Evolutionary conservation across 2,888 invertebrate species (phyloP).

Genomic region (Zygothrica quintamaculata): DNA sequence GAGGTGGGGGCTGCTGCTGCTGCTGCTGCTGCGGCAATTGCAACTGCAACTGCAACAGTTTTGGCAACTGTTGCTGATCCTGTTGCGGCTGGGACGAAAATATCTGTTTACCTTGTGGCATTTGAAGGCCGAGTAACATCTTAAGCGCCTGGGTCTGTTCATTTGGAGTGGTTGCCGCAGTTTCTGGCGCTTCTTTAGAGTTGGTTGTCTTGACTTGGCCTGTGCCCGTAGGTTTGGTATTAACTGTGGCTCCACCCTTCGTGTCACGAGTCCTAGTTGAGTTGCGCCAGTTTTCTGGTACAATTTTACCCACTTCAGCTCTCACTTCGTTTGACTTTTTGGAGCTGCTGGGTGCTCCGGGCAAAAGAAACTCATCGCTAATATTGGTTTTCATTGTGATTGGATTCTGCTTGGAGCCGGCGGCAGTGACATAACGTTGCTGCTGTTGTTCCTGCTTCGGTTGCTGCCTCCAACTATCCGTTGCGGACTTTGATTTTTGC

Average conservation of each 20-base stretch:
- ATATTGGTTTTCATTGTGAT: conserved; percentile 58
- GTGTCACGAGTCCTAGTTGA: background rate
- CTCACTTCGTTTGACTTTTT: too few relatives aligned
- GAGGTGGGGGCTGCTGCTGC: too few relatives aligned
- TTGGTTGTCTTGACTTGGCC: too few relatives aligned
- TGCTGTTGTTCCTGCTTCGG: conserved; percentile 1
- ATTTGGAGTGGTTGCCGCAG: conserved; percentile 16
- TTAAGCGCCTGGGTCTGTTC: conserved; percentile 63
- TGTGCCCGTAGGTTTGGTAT: background rate
- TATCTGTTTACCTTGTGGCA: conserved; percentile 1
- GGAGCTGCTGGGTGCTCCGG: conserved; percentile 14
- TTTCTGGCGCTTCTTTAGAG: too few relatives aligned
- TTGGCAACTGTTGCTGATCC: background rate
- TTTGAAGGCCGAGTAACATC: conserved; percentile 59
- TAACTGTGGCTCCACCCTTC: conserved; percentile 3
- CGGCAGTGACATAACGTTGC: conserved; percentile 44
- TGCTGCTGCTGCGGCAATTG: background rate
- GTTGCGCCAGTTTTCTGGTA: background rate
- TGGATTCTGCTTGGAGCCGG: conserved; percentile 20
- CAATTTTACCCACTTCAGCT: too few relatives aligned
- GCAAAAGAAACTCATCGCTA: conserved; percentile 45
- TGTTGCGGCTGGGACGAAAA: background rate
- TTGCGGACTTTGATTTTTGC: background rate
- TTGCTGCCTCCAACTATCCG: conserved; percentile 25
- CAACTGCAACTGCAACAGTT: too few relatives aligned